Evolutionary conservation across 2,888 invertebrate genomes (phyloP).

Genomic region (Baronia brevicornis): DNA sequence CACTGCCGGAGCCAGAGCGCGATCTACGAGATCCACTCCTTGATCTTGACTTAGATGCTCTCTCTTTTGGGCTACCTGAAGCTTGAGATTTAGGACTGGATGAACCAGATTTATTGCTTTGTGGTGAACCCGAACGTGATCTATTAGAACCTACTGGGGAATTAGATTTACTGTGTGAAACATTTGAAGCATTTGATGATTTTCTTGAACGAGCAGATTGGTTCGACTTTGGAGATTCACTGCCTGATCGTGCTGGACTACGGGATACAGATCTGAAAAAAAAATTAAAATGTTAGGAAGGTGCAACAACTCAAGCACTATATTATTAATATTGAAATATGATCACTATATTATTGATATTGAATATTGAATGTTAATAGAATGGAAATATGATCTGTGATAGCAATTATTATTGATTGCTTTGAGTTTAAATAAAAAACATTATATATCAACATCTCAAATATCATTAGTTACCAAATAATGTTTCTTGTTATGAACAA

Average conservation of each 20-base stretch:
- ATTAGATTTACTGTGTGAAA: slow-evolving; percentile 61
- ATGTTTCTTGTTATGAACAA: no score
- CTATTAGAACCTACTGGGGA: slow-evolving; percentile 55
- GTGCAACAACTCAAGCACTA: no score
- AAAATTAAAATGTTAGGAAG: slow-evolving; percentile 1
- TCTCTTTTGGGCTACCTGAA: slow-evolving; percentile 52
- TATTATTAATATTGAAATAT: no score
- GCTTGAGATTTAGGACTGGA: slow-evolving; percentile 59
- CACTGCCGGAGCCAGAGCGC: slow-evolving; percentile 43
- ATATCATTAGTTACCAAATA: no score
- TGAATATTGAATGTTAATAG: no score
- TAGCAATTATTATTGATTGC: no score
- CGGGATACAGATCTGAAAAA: slow-evolving; percentile 54
- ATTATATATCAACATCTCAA: no score
- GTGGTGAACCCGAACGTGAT: slow-evolving; percentile 52
- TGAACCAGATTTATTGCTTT: slow-evolving; percentile 64
- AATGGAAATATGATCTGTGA: no score
- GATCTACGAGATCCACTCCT: slow-evolving; percentile 39
- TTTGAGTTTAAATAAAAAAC: no score
- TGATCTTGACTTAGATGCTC: slow-evolving; percentile 48
- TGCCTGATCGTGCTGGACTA: slow-evolving; percentile 57
- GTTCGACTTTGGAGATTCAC: slow-evolving; percentile 62
- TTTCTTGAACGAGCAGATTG: slow-evolving; percentile 45
- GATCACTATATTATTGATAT: no score
- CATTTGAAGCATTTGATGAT: slow-evolving; percentile 53